Base-by-base conservation (phyloP, 1,140 invertebrate species). In the Artemia franciscana region DNA sequence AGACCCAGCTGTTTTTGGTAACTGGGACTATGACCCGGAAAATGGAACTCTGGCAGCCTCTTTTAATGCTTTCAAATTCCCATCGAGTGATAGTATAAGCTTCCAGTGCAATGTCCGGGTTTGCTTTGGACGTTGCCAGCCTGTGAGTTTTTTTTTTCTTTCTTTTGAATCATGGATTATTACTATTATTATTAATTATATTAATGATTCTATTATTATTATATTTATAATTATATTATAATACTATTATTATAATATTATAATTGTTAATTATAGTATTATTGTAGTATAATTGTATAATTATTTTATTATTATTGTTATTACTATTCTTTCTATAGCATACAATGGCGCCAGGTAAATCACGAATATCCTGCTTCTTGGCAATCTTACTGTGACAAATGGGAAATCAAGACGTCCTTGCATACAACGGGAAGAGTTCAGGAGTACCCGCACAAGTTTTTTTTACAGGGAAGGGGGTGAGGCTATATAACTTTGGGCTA, bases 21-120 rank as follows among this genome's bases (percentile, higher is more conserved):
- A 93, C 71, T 94, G 90, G 90, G 83, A 88, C 66, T 83, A 88
- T 66, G 86, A 88, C 69, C 78, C 83, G 4, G 85, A 88, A 28
- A 84, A 83, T 9, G 85, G 86, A 70, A 81, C 85, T 9, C 73
- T 94, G 23, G 76, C 85, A 69, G 89, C 89, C 51, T 81, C 83
- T 64, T 93, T 95, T 71, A 91, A 91, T 71, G 91, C 90, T 4
- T 95, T 95, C 72, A 94, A 95, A 72, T 95, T 95, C 80, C 91
- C 90, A 0, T 88, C 85, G 64, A 90, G 87, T 68, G 90, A 92
- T 68, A 92, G 91, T 70, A 89, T 94, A 67, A 77, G 88, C 72
- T 94, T 94, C 85, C 89, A 93, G 73, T 94, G 91, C 72, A 93
- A 92, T 71, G 91, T 94, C 70, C 79, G 90, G 57, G 89, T 94